Base-by-base conservation (phyloP, 2,888 invertebrate species). In the Himalopsyche tibetana region DNA sequence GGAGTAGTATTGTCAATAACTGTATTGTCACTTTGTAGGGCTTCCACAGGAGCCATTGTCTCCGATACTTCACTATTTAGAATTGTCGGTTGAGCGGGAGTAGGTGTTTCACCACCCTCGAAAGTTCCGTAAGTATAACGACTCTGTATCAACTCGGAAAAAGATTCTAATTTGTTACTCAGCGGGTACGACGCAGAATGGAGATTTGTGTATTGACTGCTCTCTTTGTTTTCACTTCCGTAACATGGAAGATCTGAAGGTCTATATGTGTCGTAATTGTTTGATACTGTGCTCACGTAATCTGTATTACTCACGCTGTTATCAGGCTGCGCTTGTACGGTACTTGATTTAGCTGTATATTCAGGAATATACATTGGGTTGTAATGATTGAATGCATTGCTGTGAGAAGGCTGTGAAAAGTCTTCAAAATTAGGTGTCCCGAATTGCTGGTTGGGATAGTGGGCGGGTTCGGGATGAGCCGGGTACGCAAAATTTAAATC, bases 121-220 rank as follows among this genome's bases (percentile, higher is more conserved):
- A 93, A 92, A 89, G 93, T 94, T 88, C 94, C 94, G 86, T 94
- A 94, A 82, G 92, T 92, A 89, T 94, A 94, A 88, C 94, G 92
- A 36, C 93, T 93, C 88, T 94, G 93, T 55, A 95, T 91, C 85
- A 95, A 91, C 89, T 95, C 95, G 8, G 95, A 94, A 90, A 95
- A 95, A 0, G 95, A 94, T 90, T 96, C 96, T 89, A 96, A 92
- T 92, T 96, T 95, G 92, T 94, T 95, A 90, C 94, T 94, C 69
- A 87, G 91, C 90, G 94, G 93, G 91, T 94, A 94, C 92, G 93
- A 92, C 89, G 95, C 94, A 85, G 95, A 94, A 92, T 94, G 95
- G 90, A 96, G 92, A 90, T 94, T 95, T 69, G 95, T 95, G 91
- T 96, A 96, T 89, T 95, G 93, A 83, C 93, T 92, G 89, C 90